These are phyloP conservation scores for Sisyra nigra DNA, from an alignment of 2,888 invertebrate genomes.

Conservation along the genomic window DNA sequence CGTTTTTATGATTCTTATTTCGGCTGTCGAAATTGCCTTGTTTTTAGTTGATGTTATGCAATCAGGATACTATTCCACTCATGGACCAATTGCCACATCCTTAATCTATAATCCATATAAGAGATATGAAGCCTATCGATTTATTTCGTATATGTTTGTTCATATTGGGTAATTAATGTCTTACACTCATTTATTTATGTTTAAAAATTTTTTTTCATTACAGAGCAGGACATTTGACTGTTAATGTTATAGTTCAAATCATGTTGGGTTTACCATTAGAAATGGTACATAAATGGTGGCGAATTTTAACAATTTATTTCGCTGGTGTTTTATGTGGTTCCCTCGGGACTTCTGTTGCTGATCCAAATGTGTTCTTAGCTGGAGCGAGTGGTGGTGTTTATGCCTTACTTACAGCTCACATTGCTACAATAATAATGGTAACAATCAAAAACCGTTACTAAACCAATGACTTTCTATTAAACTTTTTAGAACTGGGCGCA, in stretches of 20 bases:
- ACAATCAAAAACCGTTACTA: too few species aligned
- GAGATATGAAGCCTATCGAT: slow-evolving; percentile 83
- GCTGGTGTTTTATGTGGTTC: slow-evolving; percentile 73
- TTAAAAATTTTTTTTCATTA: slow-evolving; percentile 9
- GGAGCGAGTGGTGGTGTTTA: slow-evolving; percentile 92
- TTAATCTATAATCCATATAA: slow-evolving; percentile 84
- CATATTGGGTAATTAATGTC: slow-evolving; percentile 65
- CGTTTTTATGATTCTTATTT: slow-evolving; percentile 80
- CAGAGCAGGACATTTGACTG: slow-evolving; percentile 70
- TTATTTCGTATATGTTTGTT: slow-evolving; percentile 87
- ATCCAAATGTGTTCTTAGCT: slow-evolving; percentile 60
- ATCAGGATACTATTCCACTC: slow-evolving; percentile 29
- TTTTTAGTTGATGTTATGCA: slow-evolving; percentile 22
- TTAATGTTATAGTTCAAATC: slow-evolving; percentile 81
- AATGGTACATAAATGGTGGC: slow-evolving; percentile 91
- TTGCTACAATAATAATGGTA: slow-evolving; percentile 79
- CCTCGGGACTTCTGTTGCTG: slow-evolving; percentile 60
- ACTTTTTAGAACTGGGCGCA: slow-evolving; percentile 84
- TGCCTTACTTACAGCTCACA: slow-evolving; percentile 79
- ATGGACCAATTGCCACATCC: slow-evolving; percentile 63
- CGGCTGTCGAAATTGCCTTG: slow-evolving; percentile 68
- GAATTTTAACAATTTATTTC: slow-evolving; percentile 65
- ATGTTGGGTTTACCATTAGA: slow-evolving; percentile 86
- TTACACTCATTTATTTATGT: too few species aligned
- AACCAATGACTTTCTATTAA: too few species aligned